phyloP scores from a whole-genome alignment of 2,113 vertebrate genomes.

The Nematolebias whitei region DNA sequence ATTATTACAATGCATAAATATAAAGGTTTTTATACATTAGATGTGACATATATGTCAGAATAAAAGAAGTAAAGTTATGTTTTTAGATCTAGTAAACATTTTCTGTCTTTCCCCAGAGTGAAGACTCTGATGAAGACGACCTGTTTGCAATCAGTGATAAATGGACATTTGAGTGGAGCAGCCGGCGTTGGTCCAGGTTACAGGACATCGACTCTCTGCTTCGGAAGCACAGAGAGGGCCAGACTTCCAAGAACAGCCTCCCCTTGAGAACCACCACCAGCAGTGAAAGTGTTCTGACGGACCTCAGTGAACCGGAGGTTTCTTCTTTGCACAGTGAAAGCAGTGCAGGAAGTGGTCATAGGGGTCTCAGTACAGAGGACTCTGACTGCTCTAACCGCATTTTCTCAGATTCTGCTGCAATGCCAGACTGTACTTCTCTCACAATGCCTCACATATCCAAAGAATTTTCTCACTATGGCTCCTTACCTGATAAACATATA shows the following conservation, averaged over 20 bases:
- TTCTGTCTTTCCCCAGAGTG: constrained; percentile 80
- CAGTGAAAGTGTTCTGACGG: constrained; percentile 94
- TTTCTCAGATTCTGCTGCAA: constrained; percentile 77
- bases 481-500: constrained; percentile 78
- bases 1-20: too few species aligned
- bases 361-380: constrained; percentile 75
- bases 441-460: constrained; percentile 64
- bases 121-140: constrained; percentile 97
- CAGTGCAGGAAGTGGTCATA: constrained; percentile 88
- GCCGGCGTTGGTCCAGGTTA: constrained; percentile 94
- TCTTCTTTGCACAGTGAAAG: constrained; percentile 92
- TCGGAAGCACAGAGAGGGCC: constrained; percentile 80
- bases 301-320: constrained; percentile 91
- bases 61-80: neutral
- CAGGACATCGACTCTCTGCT: constrained; percentile 89
- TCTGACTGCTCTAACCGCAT: constrained; percentile 78
- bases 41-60: too few species aligned
- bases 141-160: constrained; percentile 95
- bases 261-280: constrained; percentile 89
- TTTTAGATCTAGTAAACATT: neutral
- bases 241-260: constrained; percentile 77
- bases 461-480: constrained; percentile 72
- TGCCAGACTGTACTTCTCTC: constrained; percentile 78
- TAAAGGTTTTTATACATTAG: too few species aligned
- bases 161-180: constrained; percentile 98